Evolutionary conservation across 2,888 invertebrate species (phyloP), one percentile per base, ranked within the genome.

Genomic region (Diarsia mendica): DNA sequence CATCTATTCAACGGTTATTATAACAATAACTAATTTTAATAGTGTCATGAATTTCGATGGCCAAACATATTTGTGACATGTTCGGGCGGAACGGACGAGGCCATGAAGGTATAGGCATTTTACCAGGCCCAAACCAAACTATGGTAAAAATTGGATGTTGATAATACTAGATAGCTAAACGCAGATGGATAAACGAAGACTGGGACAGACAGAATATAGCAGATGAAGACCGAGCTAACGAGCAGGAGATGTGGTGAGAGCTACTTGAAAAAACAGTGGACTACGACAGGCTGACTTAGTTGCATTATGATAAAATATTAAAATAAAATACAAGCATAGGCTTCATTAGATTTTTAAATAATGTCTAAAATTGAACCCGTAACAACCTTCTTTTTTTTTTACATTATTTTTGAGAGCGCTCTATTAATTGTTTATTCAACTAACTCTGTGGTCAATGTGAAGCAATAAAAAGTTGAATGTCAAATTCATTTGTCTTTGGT

Each of bases 391-490:
- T 39, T 39, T 39, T 39, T 39, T 39, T 3, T n/a, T n/a, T n/a
- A n/a, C n/a, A 5, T 39, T 39, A 39, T 39, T 39, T 39, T 39
- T 39, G 4, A 39, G 39, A 39, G 3, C 3, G 15, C 53, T 74
- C 18, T 46, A 55, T 13, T n/a, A n/a, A n/a, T 55, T 3, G n/a
- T 53, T 5, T n/a, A 11, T 8, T 13, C 3, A 6, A 15, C 28
- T 2, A 23, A 10, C 1, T 23, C n/a, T 1, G 13, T 71, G 11
- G 13, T 60, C 8, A 49, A 49, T 58, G 20, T n/a, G 9, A 0
- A n/a, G 28, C 44, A 51, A 61, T 75, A 75, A 61, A 72, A 76
- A 51, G n/a, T 44, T 1, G 44, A 28, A 61, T 46, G 73, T 33
- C 73, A 63, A 46, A 46, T n/a, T 18, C 9, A 46, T 10, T 51